Percentiles rank a stretch among this genome's conserved stretches.
Conservation (phyloP, 37 sponge, comb jelly and placozoan species). For the Hexactinellida sp. region DNA sequence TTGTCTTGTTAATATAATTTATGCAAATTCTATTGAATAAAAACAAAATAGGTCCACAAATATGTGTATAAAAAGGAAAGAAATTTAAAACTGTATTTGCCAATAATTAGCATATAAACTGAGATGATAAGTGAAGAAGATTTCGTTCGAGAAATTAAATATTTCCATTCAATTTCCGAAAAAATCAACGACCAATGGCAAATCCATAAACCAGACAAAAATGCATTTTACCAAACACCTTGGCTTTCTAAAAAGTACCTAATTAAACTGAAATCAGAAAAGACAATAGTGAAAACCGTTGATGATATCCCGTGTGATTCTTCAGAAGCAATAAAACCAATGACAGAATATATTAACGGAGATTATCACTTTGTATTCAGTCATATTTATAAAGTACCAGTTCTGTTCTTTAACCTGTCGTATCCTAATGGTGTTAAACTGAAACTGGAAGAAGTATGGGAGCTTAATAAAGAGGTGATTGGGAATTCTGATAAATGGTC, state of each 20-base stretch:
- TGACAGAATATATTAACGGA: background rate
- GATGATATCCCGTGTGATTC: background rate
- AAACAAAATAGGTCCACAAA: no score
- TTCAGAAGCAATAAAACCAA: background rate
- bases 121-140: background rate
- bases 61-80: no score
- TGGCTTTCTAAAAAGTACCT: background rate
- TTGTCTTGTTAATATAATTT: no score
- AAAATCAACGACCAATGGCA: background rate
- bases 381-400: conserved; percentile 65
- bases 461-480: conserved; percentile 19
- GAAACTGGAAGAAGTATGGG: conserved; percentile 55
- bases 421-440: conserved; percentile 39
- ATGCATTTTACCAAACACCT: background rate
- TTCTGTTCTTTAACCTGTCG: conserved; percentile 60
- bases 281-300: background rate
- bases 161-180: background rate
- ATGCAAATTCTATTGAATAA: no score
- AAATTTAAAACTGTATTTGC: no score
- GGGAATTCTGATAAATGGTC: conserved; percentile 30
- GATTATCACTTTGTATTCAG: conserved; percentile 76
- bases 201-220: background rate
- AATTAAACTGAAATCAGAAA: background rate
- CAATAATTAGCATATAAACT: no score
- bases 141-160: background rate